Percentiles rank a stretch among this genome's conserved stretches.
Conservation (phyloP, 2,113 vertebrate species). For the Xenopus borealis region DNA sequence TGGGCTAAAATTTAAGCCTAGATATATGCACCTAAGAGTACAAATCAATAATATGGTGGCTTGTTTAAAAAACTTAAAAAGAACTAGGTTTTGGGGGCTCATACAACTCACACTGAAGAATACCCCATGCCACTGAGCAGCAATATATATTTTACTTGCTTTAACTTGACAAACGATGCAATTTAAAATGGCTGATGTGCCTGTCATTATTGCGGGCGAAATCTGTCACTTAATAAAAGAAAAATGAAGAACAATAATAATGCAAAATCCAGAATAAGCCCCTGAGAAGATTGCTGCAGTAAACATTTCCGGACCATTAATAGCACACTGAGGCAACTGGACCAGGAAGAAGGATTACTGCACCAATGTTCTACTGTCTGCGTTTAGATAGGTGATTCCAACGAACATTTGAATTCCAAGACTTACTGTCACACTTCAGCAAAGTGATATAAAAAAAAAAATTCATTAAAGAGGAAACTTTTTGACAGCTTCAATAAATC, state of each 20-base stretch:
- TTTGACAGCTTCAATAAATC: slow-evolving; percentile 44
- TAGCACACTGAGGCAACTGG: slow-evolving; percentile 23
- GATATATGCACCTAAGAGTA: background rate
- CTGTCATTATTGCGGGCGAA: slow-evolving; percentile 29
- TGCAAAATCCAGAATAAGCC: slow-evolving; percentile 34
- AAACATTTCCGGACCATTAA: slow-evolving; percentile 31
- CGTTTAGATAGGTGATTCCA: slow-evolving; percentile 14
- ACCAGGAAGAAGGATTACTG: slow-evolving; percentile 30
- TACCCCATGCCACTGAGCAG: slow-evolving; percentile 15
- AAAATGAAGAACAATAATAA: slow-evolving; percentile 33
- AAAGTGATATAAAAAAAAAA: slow-evolving; percentile 39
- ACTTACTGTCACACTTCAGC: slow-evolving; percentile 33
- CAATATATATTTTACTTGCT: slow-evolving; percentile 17
- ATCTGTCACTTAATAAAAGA: slow-evolving; percentile 42
- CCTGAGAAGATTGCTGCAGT: slow-evolving; percentile 33
- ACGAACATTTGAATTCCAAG: slow-evolving; percentile 29
- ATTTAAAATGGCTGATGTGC: slow-evolving; percentile 28
- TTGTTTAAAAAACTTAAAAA: no score
- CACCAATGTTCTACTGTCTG: slow-evolving; percentile 27
- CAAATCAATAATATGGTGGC: background rate
- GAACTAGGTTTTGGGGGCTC: no score
- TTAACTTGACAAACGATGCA: slow-evolving; percentile 32
- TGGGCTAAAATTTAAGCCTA: no score
- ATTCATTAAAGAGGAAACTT: slow-evolving; percentile 39
- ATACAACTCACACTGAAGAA: background rate